Conservation (phyloP, 2,797 vertebrate genomes). For the Anableps anableps region DNA sequence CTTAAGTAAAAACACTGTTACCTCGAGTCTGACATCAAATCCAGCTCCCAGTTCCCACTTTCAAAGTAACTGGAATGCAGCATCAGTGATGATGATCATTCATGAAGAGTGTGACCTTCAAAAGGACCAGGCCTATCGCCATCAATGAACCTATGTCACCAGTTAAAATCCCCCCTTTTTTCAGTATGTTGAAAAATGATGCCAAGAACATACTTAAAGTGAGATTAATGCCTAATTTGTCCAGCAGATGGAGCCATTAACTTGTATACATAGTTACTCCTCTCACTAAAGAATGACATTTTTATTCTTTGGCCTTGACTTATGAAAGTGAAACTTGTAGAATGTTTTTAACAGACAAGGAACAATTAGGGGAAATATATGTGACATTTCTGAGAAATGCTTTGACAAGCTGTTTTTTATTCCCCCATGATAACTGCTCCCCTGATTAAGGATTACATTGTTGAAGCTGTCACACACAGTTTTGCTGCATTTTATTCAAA, state of each 20-base stretch:
- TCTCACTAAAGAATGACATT: background rate
- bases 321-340: background rate
- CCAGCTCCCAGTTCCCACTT: background rate
- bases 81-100: too few species aligned
- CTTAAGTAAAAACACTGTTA: too few species aligned
- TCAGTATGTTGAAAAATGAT: background rate
- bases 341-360: too few species aligned
- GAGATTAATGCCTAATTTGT: background rate
- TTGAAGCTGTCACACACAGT: background rate
- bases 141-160: too few species aligned
- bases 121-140: background rate
- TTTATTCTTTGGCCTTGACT: background rate
- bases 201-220: background rate
- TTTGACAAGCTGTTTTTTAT: too few species aligned
- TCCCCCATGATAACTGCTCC: too few species aligned
- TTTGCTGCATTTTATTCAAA: background rate
- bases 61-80: background rate
- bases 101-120: background rate
- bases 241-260: slow-evolving; percentile 42
- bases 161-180: background rate
- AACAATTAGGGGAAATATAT: background rate
- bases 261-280: background rate
- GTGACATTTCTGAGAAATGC: too few species aligned
- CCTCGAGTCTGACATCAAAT: too few species aligned
- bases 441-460: background rate